A percentile compares a stretch with the other conserved stretches of the same genome.
Evolutionary conservation across 2,888 invertebrate genomes (phyloP).

Genomic region (Cephus nigrinus): DNA sequence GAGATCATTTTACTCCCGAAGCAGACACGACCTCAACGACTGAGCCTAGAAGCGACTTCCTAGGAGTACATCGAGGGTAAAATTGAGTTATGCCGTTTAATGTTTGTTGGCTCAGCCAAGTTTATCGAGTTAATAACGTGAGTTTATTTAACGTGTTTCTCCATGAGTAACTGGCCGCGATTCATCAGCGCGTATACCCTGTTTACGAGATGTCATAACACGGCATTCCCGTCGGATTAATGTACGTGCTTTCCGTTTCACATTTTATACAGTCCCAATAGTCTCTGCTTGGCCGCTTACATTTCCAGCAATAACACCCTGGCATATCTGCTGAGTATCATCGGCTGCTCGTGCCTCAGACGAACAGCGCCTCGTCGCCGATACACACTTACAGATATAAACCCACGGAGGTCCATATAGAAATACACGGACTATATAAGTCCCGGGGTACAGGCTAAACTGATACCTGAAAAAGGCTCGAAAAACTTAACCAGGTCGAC

Average conservation of each 20-base stretch:
- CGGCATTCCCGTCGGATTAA: slow-evolving; percentile 47
- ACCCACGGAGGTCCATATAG: background rate
- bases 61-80: slow-evolving; percentile 10
- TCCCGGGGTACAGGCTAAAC: background rate
- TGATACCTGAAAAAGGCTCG: background rate
- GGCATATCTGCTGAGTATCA: slow-evolving; percentile 34
- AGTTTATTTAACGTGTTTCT: slow-evolving; percentile 53
- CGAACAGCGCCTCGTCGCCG: background rate
- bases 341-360: slow-evolving; percentile 13
- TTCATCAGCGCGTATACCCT: slow-evolving; percentile 43
- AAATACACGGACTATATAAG: background rate
- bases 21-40: background rate
- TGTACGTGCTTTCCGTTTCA: slow-evolving; percentile 29
- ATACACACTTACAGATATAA: background rate
- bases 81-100: slow-evolving; percentile 22
- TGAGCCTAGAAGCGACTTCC: background rate
- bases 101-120: slow-evolving; percentile 51
- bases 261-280: slow-evolving; percentile 27
- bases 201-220: slow-evolving; percentile 59
- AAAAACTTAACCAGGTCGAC: background rate
- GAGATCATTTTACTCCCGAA: background rate
- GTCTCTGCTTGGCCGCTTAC: slow-evolving; percentile 24
- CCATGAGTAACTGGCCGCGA: slow-evolving; percentile 37
- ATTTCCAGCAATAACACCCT: slow-evolving; percentile 17
- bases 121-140: slow-evolving; percentile 58